These are phyloP conservation scores for Emydocephalus ijimae DNA, from an alignment of 2,113 vertebrate species.

Conservation along the genomic window DNA sequence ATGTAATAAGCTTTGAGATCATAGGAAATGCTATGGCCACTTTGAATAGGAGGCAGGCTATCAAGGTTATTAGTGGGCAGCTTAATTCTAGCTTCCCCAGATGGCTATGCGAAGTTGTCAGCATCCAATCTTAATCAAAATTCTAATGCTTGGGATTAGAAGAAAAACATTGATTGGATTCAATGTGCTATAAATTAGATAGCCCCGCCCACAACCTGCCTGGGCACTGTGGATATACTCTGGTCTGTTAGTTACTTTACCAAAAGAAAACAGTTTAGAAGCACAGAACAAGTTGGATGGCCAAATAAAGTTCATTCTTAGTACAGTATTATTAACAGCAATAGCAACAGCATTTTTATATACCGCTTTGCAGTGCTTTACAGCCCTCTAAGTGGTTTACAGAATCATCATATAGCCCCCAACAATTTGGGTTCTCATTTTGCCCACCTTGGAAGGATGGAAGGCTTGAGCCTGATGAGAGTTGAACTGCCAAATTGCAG, in stretches of 20 bases:
- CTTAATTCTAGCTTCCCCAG: neutral
- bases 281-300: neutral
- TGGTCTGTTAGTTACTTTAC: neutral
- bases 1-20: neutral
- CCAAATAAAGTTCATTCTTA: neutral
- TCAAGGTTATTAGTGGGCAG: neutral
- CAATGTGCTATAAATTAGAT: neutral
- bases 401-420: too few relatives aligned
- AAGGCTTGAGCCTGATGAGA: too few relatives aligned
- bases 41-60: neutral
- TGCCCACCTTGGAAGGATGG: too few relatives aligned
- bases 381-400: too few relatives aligned
- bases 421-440: too few relatives aligned
- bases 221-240: neutral
- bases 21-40: neutral
- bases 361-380: too few relatives aligned
- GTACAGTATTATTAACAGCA: neutral
- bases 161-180: neutral
- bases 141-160: neutral
- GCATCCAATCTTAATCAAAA: neutral
- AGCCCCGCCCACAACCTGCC: neutral
- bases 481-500: too few relatives aligned
- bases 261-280: neutral
- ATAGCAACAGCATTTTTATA: too few relatives aligned
- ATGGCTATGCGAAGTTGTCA: neutral